Conservation (phyloP, 2,888 invertebrate genomes). For the Netelia melanura region DNA sequence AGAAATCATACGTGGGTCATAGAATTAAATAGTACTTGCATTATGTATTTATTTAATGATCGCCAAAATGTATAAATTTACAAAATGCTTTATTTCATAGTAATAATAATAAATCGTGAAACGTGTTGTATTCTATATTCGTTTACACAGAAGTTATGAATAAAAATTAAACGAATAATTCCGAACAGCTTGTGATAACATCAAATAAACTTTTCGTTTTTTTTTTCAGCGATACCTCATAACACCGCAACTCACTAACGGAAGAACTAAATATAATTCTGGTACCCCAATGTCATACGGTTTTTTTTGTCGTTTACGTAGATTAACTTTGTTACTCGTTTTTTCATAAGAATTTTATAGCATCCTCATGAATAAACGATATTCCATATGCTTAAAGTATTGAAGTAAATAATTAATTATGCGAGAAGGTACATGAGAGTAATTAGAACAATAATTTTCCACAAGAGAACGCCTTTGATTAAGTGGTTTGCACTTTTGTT, state of each 20-base stretch:
- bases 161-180: conserved; percentile 47
- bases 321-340: neutral
- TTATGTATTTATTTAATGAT: conserved; percentile 46
- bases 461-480: conserved; percentile 37
- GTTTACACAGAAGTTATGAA: conserved; percentile 59
- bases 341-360: conserved; percentile 4
- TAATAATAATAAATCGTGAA: conserved; percentile 70
- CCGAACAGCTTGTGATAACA: conserved; percentile 49
- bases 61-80: conserved; percentile 70
- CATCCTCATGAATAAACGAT: conserved; percentile 9
- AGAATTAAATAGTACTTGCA: conserved; percentile 1
- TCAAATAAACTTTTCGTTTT: conserved; percentile 20
- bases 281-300: neutral
- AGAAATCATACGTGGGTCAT: neutral
- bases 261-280: conserved; percentile 60
- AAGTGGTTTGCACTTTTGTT: neutral
- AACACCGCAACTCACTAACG: conserved; percentile 58
- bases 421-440: conserved; percentile 60
- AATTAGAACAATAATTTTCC: conserved; percentile 49
- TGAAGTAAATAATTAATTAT: conserved; percentile 56
- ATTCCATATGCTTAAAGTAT: conserved; percentile 36
- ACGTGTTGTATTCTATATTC: conserved; percentile 64
- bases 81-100: conserved; percentile 74
- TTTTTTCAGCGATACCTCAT: conserved; percentile 33
- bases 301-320: conserved; percentile 4